Conservation (phyloP, 2,113 vertebrate genomes). For the Tympanuchus pallidicinctus region DNA sequence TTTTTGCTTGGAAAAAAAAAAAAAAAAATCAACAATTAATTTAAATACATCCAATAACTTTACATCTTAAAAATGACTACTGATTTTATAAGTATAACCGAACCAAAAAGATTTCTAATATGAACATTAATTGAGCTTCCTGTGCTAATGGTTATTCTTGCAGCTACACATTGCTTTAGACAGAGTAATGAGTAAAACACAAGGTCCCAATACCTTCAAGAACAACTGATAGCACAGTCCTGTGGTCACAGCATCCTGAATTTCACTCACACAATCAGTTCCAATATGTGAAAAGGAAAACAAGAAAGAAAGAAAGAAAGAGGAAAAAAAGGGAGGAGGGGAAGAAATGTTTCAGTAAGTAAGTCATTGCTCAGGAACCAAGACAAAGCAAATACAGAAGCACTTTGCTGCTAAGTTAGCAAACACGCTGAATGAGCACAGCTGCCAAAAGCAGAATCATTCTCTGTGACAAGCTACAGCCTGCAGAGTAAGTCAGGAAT, state of each 20-base stretch:
- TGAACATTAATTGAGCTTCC: slow-evolving; percentile 21
- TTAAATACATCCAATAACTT: slow-evolving; percentile 70
- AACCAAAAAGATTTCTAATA: slow-evolving; percentile 38
- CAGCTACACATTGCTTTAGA: slow-evolving; percentile 48
- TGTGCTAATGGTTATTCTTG: slow-evolving; percentile 28
- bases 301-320: neutral
- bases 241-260: slow-evolving; percentile 10
- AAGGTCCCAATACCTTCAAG: slow-evolving; percentile 10
- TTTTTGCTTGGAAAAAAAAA: slow-evolving; percentile 63
- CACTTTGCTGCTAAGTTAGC: slow-evolving; percentile 55
- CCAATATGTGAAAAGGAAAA: neutral
- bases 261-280: slow-evolving; percentile 48
- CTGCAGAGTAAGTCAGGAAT: slow-evolving; percentile 38
- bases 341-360: slow-evolving; percentile 59
- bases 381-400: slow-evolving; percentile 61
- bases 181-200: slow-evolving; percentile 37
- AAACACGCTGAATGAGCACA: slow-evolving; percentile 31
- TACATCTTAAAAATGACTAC: neutral
- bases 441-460: slow-evolving; percentile 45
- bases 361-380: slow-evolving; percentile 50
- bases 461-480: slow-evolving; percentile 21
- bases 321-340: neutral
- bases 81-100: slow-evolving; percentile 58
- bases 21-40: slow-evolving; percentile 73
- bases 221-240: slow-evolving; percentile 9